A percentile compares a stretch with the other conserved stretches of the same genome.
Conservation (phyloP, 2,888 invertebrate species). For the Leptothorax acervorum region DNA sequence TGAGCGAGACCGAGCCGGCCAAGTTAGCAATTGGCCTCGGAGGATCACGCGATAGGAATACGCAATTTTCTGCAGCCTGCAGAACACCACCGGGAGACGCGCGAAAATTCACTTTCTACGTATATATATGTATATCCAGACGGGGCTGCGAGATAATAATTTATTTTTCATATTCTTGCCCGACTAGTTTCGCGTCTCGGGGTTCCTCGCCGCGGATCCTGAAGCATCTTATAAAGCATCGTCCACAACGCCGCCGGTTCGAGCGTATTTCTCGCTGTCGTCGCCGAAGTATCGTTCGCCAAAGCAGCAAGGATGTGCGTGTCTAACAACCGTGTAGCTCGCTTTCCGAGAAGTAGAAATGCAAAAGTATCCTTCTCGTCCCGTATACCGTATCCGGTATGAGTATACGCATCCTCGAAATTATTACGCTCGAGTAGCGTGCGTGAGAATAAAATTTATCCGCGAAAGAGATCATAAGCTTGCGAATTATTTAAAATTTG, state of each 20-base stretch:
- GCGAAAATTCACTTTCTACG: slow-evolving; percentile 27
- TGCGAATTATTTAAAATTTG: not conserved
- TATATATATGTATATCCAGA: not conserved
- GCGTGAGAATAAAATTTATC: slow-evolving; percentile 11
- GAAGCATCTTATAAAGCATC: slow-evolving; percentile 53
- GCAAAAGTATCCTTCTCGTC: not conserved
- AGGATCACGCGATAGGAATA: not conserved
- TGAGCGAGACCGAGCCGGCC: not conserved
- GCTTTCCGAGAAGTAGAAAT: not conserved
- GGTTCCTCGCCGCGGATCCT: slow-evolving; percentile 50
- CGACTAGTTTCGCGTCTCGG: slow-evolving; percentile 60
- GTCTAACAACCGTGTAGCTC: not conserved
- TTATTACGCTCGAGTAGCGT: not conserved
- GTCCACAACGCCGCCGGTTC: slow-evolving; percentile 50
- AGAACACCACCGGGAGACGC: not conserved
- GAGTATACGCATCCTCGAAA: not conserved
- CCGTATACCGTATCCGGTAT: too few species aligned
- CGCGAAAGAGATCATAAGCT: not conserved
- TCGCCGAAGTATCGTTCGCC: not conserved
- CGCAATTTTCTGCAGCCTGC: not conserved
- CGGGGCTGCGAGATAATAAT: slow-evolving; percentile 46
- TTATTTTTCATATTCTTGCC: slow-evolving; percentile 57
- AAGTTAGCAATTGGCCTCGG: not conserved
- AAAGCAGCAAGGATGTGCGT: not conserved
- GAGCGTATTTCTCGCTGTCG: not conserved